phyloP scores from a whole-genome alignment of 2,113 vertebrate genomes.

The Epinephelus lanceolatus region DNA sequence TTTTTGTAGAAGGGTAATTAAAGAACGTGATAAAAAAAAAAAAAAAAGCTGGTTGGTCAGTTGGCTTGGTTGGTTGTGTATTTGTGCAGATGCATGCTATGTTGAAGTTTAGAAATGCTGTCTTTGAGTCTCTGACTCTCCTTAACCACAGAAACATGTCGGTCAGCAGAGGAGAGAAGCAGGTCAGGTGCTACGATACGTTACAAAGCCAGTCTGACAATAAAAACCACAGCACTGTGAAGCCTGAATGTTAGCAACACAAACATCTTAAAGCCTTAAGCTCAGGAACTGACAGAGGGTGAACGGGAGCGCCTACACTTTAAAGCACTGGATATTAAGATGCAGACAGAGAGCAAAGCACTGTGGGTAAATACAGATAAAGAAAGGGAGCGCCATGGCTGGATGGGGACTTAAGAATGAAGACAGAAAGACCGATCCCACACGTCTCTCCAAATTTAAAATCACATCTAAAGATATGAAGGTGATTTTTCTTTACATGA shows the following conservation, averaged over 20 bases:
- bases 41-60: slow-evolving; percentile 62
- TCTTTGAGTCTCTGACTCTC: slow-evolving; percentile 50
- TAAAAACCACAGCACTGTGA: slow-evolving; percentile 49
- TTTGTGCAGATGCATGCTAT: slow-evolving; percentile 80
- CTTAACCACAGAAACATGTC: slow-evolving; percentile 26
- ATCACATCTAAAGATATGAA: neutral
- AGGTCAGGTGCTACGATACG: slow-evolving; percentile 39
- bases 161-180: slow-evolving; percentile 30
- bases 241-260: slow-evolving; percentile 35
- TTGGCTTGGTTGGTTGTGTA: slow-evolving; percentile 79
- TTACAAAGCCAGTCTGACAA: slow-evolving; percentile 29
- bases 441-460: slow-evolving; percentile 18
- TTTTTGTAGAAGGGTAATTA: slow-evolving; percentile 79
- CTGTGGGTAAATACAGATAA: slow-evolving; percentile 56
- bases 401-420: slow-evolving; percentile 41
- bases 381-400: slow-evolving; percentile 42
- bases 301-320: slow-evolving; percentile 24
- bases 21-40: slow-evolving; percentile 66
- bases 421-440: slow-evolving; percentile 47
- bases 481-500: neutral
- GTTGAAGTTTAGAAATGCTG: slow-evolving; percentile 70
- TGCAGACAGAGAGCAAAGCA: slow-evolving; percentile 59
- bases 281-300: slow-evolving; percentile 57
- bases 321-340: slow-evolving; percentile 27
- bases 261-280: slow-evolving; percentile 48